phyloP scores from a whole-genome alignment of 2,797 vertebrate genomes.

The Octomys mimax region DNA sequence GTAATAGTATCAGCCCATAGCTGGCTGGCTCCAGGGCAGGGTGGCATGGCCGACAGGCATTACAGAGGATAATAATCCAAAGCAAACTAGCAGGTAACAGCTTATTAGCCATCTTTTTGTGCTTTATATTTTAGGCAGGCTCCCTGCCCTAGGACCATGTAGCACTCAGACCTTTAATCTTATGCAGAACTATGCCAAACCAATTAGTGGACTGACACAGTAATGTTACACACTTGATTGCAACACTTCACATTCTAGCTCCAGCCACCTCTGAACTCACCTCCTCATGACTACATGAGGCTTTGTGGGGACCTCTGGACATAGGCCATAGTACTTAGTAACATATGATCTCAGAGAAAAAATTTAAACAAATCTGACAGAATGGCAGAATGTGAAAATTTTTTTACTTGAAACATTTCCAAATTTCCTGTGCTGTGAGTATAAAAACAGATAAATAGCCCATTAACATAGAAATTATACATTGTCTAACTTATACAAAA shows the following conservation, averaged over 20 bases:
- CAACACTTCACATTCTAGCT: neutral
- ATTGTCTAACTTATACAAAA: neutral
- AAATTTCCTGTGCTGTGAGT: neutral
- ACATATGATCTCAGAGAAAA: neutral
- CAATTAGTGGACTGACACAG: neutral
- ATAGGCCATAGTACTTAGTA: neutral
- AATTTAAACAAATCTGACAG: neutral
- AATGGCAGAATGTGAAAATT: neutral
- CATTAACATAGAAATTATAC: neutral
- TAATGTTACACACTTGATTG: neutral
- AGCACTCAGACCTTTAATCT: no score
- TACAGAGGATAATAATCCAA: no score
- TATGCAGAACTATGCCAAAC: no score
- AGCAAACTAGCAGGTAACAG: no score
- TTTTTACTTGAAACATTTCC: conserved; percentile 11
- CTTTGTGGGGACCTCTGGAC: neutral
- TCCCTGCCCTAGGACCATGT: no score
- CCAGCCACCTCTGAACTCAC: neutral
- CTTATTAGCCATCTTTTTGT: no score
- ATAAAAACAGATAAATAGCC: neutral
- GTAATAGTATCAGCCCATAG: no score
- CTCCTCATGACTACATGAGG: neutral
- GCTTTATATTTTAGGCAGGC: no score
- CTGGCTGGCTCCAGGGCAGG: no score
- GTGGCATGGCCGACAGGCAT: no score